Base-by-base conservation (phyloP, 2,888 invertebrate species). In the Drosophila tanythrix region DNA sequence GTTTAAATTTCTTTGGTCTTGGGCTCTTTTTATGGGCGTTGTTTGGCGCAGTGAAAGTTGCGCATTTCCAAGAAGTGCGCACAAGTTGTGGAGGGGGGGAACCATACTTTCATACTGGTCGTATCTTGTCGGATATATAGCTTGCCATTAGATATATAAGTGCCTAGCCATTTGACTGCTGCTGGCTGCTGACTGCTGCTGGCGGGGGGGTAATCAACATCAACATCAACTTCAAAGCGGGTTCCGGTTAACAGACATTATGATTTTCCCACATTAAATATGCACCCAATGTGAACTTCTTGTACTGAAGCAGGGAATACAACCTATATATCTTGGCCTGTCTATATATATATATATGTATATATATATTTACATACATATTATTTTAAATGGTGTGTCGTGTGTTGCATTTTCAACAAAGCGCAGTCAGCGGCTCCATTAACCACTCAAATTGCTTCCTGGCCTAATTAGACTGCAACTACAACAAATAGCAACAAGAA, bases 251-350 rank as follows among this genome's bases (percentile, higher is more conserved):
- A 75, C 79, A 57, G 56, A 70, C 61, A 62, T 70, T 73, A 84
- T 82, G 55, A 80, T 78, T 76, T 84, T 85, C 82, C 82, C 84
- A 87, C 84, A 85, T 87, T 86, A 86, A 81, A 79, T 77, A 83
- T 86, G 86, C 86, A 86, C 46, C 55, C 59, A 75, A 71, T 59
- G 71, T 57, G 64, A 65, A 51, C 63, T 73, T 75, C 74, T 70
- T 59, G 59, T 67, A 60, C 51, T 61, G 29, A 56, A 50, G 66
- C 46, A n/a, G 36, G 31, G 40, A 31, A 8, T 29, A 29, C 11
- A 31, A 10, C 31, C 43, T 21, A 27, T 31, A 48, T 40, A 29
- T 31, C 18, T 27, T 38, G 29, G 21, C 36, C 3, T 5, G 18
- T 29, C 43, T 27, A 6, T 58, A 33, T 27, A 33, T 50, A 46